Conservation (phyloP, 2,113 vertebrate genomes). For the Hoplias malabaricus region DNA sequence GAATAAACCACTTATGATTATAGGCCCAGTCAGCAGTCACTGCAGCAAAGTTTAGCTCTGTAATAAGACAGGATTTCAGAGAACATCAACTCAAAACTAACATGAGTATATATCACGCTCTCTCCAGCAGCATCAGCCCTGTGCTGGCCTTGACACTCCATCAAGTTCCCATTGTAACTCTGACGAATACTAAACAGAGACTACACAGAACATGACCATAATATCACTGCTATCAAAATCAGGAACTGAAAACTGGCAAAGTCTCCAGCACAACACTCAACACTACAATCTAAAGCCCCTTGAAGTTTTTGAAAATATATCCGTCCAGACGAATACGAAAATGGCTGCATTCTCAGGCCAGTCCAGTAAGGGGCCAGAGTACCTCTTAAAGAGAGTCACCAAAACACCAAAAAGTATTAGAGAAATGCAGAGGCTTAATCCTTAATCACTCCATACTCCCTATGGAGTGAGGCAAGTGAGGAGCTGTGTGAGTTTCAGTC, state of each 20-base stretch:
- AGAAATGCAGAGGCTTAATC: too few relatives aligned
- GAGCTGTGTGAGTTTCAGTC: too few relatives aligned
- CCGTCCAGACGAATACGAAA: too few relatives aligned
- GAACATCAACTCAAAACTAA: not conserved
- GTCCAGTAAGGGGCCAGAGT: too few relatives aligned
- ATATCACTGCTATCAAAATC: conserved; percentile 41
- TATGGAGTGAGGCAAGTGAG: too few relatives aligned
- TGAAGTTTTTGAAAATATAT: not conserved
- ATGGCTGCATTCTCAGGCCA: too few relatives aligned
- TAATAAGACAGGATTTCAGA: not conserved
- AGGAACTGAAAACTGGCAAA: conserved; percentile 26
- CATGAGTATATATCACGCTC: not conserved
- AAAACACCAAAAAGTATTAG: too few relatives aligned
- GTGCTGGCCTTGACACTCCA: not conserved
- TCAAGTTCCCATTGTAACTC: conserved; percentile 9
- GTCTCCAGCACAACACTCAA: too few relatives aligned
- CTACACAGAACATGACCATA: conserved; percentile 17
- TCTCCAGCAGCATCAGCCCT: not conserved
- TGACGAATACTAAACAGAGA: conserved; percentile 20
- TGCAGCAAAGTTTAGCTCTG: not conserved
- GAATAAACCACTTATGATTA: conserved; percentile 3
- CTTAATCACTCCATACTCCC: too few relatives aligned
- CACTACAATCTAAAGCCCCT: not conserved
- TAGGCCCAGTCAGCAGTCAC: not conserved
- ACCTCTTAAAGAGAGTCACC: too few relatives aligned